A percentile compares a stretch with the other conserved stretches of the same genome.
phyloP scores from a whole-genome alignment of 2,888 invertebrate genomes.

The Meteorus colon region DNA sequence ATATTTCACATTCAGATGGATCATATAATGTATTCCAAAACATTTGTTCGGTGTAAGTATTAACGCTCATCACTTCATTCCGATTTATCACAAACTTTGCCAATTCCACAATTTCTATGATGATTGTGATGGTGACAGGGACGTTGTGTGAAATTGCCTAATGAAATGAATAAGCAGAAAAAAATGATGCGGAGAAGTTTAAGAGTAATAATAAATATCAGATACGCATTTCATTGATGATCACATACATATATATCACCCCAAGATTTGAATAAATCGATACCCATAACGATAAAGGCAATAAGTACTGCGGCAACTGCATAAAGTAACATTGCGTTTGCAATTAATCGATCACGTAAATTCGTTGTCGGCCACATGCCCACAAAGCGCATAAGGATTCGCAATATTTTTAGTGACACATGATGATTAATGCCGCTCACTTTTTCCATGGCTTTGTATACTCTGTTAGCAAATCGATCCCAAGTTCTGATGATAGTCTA shows the following conservation, averaged over 20 bases:
- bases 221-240: no score
- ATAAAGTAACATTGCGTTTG: constrained; percentile 49
- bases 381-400: constrained; percentile 55
- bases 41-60: constrained; percentile 50
- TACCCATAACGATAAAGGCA: constrained; percentile 26
- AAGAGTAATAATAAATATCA: no score
- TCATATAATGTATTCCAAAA: constrained; percentile 54
- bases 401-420: constrained; percentile 50
- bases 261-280: background rate
- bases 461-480: background rate
- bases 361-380: constrained; percentile 57
- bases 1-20: constrained; percentile 47
- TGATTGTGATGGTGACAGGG: constrained; percentile 49
- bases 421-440: constrained; percentile 45
- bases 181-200: no score
- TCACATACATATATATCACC: no score
- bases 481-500: background rate
- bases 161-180: no score
- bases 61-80: constrained; percentile 52
- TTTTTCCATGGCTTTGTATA: background rate
- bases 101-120: constrained; percentile 51
- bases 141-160: constrained; percentile 51
- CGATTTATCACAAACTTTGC: constrained; percentile 50
- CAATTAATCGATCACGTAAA: constrained; percentile 49
- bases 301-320: constrained; percentile 50